Evolutionary conservation across 2,888 invertebrate species (phyloP), one percentile per base, ranked within the genome.

Genomic region (Polydesmus complanatus): DNA sequence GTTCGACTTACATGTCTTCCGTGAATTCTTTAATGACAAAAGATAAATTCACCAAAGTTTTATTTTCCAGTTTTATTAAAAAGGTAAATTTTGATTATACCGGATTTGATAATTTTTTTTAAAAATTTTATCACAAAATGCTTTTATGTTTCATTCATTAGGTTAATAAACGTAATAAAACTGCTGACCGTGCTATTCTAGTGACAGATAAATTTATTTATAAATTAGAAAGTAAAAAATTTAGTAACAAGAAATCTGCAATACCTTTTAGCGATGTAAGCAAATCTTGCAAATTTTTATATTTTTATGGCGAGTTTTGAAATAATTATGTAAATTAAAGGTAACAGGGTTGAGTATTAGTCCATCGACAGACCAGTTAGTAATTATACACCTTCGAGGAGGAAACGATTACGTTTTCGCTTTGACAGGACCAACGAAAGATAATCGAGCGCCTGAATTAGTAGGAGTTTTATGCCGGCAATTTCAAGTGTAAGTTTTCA

Each of bases 391-490:
- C 74, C 83, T 91, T 55, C 84, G 85, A 56, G 83, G 84, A 19
- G 88, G 89, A 61, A 93, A 94, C 74, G 95, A 96, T 77, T 80
- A 95, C 66, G 89, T 95, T 48, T 79, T 92, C 67, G 86, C 90
- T 0, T 63, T 66, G 11, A 70, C 69, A 27, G 65, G 66, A 2
- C 66, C 63, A 56, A 70, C 68, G 27, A 71, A 72, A 51, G 85
- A 86, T 64, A 91, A 93, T 73, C 78, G 86, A 65, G 82, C 92
- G 57, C 94, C 93, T 0, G 94, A 95, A 73, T 78, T 92, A 27
- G 80, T 94, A 18, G 95, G 92, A 18, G 80, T 86, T 59, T 75
- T 94, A 3, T 83, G 84, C 69, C 83, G 85, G 67, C 79, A 85
- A 71, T 89, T 83, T 74, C 78, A 79, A 65, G 81, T 83, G 91